Evolutionary conservation across 2,888 invertebrate genomes (phyloP), one percentile per base, ranked within the genome.

Genomic region (Phasia obesa): DNA sequence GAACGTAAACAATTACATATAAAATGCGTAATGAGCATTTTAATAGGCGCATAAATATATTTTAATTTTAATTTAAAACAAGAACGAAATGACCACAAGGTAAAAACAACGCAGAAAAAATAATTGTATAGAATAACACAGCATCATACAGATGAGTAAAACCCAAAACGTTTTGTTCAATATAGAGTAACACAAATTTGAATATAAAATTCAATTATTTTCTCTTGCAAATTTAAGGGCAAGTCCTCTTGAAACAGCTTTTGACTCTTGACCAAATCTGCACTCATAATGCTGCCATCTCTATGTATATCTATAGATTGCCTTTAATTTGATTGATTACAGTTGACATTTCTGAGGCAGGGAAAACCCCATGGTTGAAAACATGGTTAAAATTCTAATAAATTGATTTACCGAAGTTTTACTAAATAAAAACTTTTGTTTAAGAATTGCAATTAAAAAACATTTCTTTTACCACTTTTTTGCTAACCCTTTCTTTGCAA

Each of bases 1-100:
- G 4, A 35, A 25, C 13, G 42, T 59, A 60, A 11, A 35, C 42
- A 65, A n/a, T 51, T 44, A 55, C 23, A 60, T 35, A 55, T 47
- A 62, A 80, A 74, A 74, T 79, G 67, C 73, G 53, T 80, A 80
- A 80, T 80, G 67, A 80, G 73, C 79, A 74, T 67, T 80, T 80
- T 74, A 80, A 80, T 80, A n/a, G n/a, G n/a, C n/a, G 73, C 73
- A 67, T n/a, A n/a, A 67, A 79, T 79, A 35, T 67, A 73, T 74
- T 80, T 80, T 74, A 71, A 79, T 79, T 73, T 79, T 78, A 79
- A 79, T 73, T 79, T 80, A 69, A 80, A 80, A 77, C 62, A 62
- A 47, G 70, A 70, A 55, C 62, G 6, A 57, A 57, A 51, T 57
- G 2, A 59, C 57, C 47, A 44, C 5, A 27, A 38, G 2, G 2